A percentile compares a stretch with the other conserved stretches of the same genome.
Evolutionary conservation across 92 coral and sea anemone species (phyloP).

Genomic region (Siderastrea siderea): DNA sequence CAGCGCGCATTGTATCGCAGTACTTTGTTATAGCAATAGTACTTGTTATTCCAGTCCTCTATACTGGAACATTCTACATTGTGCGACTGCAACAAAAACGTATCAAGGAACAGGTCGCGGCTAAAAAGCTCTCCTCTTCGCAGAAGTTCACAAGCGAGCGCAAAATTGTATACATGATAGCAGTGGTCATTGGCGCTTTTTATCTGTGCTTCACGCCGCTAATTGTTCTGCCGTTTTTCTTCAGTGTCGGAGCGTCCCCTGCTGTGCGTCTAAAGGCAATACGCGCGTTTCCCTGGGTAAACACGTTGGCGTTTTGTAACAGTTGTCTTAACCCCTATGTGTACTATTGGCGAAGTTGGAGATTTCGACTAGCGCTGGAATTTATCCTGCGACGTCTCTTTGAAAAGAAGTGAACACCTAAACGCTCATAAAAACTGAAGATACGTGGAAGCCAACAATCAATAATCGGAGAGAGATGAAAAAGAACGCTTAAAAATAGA

Average conservation of each 20-base stretch:
- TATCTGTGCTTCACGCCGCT: slow-evolving; percentile 79
- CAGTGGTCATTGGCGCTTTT: slow-evolving; percentile 82
- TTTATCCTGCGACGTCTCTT: slow-evolving; percentile 35
- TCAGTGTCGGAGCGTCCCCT: slow-evolving; percentile 31
- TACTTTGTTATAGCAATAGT: slow-evolving; percentile 77
- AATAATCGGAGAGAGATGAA: background rate
- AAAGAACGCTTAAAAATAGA: background rate
- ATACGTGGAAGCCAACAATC: background rate
- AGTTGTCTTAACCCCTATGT: slow-evolving; percentile 82
- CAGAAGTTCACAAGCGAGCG: slow-evolving; percentile 74
- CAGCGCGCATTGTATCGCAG: slow-evolving; percentile 72
- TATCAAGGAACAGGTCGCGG: slow-evolving; percentile 32
- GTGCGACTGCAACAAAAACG: slow-evolving; percentile 65
- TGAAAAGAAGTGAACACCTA: slow-evolving; percentile 33
- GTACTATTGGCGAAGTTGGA: slow-evolving; percentile 86
- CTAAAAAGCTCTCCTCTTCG: slow-evolving; percentile 20
- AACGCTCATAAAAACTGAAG: background rate
- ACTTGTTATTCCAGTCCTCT: slow-evolving; percentile 58
- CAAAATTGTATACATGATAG: slow-evolving; percentile 71
- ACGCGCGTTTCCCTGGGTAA: slow-evolving; percentile 85
- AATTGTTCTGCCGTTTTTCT: slow-evolving; percentile 73
- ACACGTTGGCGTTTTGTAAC: slow-evolving; percentile 82
- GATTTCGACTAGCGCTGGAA: slow-evolving; percentile 75
- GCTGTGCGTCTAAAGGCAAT: slow-evolving; percentile 35
- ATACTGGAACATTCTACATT: slow-evolving; percentile 64